Conservation (phyloP, 2,888 invertebrate genomes). For the Apamea epomidion region DNA sequence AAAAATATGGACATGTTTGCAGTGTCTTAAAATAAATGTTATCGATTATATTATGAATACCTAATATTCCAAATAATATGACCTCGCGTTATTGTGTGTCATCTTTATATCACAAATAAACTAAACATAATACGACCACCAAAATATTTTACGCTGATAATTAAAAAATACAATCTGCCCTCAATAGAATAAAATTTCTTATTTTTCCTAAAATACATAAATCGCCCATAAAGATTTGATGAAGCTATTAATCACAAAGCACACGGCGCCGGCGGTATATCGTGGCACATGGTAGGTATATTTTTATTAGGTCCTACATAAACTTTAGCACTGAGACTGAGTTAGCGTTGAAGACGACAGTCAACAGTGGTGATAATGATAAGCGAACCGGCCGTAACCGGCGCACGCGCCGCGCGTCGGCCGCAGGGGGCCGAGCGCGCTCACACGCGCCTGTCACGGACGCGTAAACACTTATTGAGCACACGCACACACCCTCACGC, state of each 20-base stretch:
- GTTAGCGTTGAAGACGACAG: constrained; percentile 77
- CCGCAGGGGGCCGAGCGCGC: constrained; percentile 85
- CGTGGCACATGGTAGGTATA: constrained; percentile 68
- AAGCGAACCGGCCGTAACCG: constrained; percentile 85
- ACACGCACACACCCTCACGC: constrained; percentile 57
- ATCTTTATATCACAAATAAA: constrained; percentile 25
- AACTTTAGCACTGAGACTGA: constrained; percentile 73
- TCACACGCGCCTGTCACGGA: constrained; percentile 66
- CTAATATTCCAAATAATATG: constrained; percentile 16
- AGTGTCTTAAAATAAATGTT: constrained; percentile 23
- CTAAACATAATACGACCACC: not conserved
- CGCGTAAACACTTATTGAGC: constrained; percentile 63
- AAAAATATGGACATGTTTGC: constrained; percentile 21
- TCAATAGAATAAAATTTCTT: constrained; percentile 16
- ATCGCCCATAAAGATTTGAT: constrained; percentile 17
- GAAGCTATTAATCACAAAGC: constrained; percentile 39
- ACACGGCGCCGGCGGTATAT: constrained; percentile 40
- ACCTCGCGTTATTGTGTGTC: constrained; percentile 28
- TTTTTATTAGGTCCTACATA: constrained; percentile 75
- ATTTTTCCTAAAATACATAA: constrained; percentile 22
- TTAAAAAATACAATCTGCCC: constrained; percentile 28
- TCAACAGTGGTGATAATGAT: constrained; percentile 85
- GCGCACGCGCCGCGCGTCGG: constrained; percentile 82
- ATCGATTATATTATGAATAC: constrained; percentile 25
- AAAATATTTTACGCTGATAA: constrained; percentile 31